Base-by-base conservation (phyloP, 23 tunicate genomes). In the Phallusia fumigata region DNA sequence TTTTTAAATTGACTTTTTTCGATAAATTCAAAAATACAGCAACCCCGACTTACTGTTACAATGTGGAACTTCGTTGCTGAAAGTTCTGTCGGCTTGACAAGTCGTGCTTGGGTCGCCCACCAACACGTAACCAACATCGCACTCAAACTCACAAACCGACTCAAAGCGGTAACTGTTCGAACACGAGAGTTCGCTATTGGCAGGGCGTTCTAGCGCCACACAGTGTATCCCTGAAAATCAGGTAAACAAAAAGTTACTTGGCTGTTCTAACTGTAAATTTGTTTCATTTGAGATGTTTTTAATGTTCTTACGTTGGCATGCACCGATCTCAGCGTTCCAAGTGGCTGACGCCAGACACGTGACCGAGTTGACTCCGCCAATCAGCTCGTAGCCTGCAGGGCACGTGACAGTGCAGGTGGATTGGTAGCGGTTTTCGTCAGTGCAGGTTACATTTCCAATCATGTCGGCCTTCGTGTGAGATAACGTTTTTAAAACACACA, bases 341-440 rank as follows among this genome's bases (percentile, higher is more conserved):
- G 45, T 52, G 12, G 80, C 79, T 16, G 65, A 33, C 3, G 84
- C 82, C 81, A 81, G 64, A 52, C 91, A 88, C 1, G 65, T 81
- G 30, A 72, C 64, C n/a, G 58, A 22, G 19, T 51, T 8, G 26
- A 18, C 69, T 31, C 77, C 85, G 36, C 75, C 81, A 86, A 52
- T 79, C 21, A 82, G 83, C 31, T 87, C 80, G 53, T 75, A 88
- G 13, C 97, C 97, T 35, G n/a, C 52, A 19, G 78, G 31, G 73
- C 97, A 92, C 34, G 83, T 64, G 44, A 87, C 32, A 8, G 81
- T 2, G 58, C 97, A 92, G 6, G 50, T 65, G 24, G 97, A 92
- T 45, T 88, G 82, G 77, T 45, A 92, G 34, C 77, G 12, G 50
- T 83, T 74, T 0, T 52, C 76, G 18, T 92, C 89, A 16, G 89